Conservation (phyloP, 2,113 vertebrate genomes). For the Motacilla tschutschensis region DNA sequence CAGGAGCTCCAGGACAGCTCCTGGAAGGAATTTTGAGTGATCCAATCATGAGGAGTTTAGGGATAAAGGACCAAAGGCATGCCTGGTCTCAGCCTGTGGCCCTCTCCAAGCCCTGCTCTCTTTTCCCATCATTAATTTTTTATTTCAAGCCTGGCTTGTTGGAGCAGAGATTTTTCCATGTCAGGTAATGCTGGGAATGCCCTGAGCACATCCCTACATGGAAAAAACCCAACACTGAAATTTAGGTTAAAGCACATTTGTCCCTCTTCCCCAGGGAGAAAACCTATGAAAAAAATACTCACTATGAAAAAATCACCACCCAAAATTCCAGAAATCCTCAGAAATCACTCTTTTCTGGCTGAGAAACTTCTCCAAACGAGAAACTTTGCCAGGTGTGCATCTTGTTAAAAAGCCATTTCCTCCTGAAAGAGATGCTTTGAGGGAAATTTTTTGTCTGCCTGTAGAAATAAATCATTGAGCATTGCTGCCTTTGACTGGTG, state of each 20-base stretch:
- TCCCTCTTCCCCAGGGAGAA: neutral
- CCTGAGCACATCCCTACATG: rapidly evolving
- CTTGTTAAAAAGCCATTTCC: constrained; percentile 18
- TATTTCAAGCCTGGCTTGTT: neutral
- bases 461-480: neutral
- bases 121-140: neutral
- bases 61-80: neutral
- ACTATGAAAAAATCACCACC: rapidly evolving
- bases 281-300: neutral
- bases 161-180: neutral
- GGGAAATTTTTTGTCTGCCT: neutral
- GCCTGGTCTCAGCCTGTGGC: rapidly evolving
- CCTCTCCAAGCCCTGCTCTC: neutral
- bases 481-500: neutral
- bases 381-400: neutral
- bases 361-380: neutral
- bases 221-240: neutral
- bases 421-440: neutral
- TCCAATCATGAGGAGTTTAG: neutral
- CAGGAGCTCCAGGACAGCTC: neutral
- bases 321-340: neutral
- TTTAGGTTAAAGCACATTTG: neutral
- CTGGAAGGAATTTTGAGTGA: neutral
- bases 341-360: neutral
- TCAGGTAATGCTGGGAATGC: rapidly evolving